Evolutionary conservation across 2,113 vertebrate genomes (phyloP).

Genomic region (Oryzias curvinotus): DNA sequence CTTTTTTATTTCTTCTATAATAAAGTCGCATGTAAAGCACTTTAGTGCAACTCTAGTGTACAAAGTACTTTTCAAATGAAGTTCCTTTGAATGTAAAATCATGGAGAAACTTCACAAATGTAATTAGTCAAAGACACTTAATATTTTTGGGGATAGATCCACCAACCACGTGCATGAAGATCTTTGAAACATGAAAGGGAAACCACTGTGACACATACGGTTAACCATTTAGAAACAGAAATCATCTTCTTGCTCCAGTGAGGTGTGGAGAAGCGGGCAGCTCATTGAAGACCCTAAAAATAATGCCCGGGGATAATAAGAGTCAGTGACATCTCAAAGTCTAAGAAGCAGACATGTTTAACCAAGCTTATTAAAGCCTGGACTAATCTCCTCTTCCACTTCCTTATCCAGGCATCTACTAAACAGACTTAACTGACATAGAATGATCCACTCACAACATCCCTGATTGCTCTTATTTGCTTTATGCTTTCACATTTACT

Average conservation of each 20-base stretch:
- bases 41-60: too few species aligned
- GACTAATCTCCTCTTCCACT: constrained; percentile 69
- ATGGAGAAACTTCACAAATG: too few species aligned
- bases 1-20: too few species aligned
- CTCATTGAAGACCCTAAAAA: constrained; percentile 31
- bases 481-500: constrained; percentile 13
- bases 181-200: background rate
- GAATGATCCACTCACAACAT: constrained; percentile 49
- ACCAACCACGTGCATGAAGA: background rate
- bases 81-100: too few species aligned
- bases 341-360: constrained; percentile 69
- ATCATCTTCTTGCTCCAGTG: constrained; percentile 12
- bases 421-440: constrained; percentile 61
- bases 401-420: constrained; percentile 63
- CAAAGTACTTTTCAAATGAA: too few species aligned
- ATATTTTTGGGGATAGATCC: background rate
- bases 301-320: constrained; percentile 62
- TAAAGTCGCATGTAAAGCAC: too few species aligned
- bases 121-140: too few species aligned
- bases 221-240: constrained; percentile 8
- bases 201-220: constrained; percentile 1
- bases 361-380: constrained; percentile 74
- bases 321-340: constrained; percentile 71
- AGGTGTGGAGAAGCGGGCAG: constrained; percentile 25
- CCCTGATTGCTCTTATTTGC: constrained; percentile 33